These are phyloP conservation scores for Oscarella lobularis DNA, from an alignment of 37 sponge, comb jelly and placozoan genomes.

Conservation along the genomic window DNA sequence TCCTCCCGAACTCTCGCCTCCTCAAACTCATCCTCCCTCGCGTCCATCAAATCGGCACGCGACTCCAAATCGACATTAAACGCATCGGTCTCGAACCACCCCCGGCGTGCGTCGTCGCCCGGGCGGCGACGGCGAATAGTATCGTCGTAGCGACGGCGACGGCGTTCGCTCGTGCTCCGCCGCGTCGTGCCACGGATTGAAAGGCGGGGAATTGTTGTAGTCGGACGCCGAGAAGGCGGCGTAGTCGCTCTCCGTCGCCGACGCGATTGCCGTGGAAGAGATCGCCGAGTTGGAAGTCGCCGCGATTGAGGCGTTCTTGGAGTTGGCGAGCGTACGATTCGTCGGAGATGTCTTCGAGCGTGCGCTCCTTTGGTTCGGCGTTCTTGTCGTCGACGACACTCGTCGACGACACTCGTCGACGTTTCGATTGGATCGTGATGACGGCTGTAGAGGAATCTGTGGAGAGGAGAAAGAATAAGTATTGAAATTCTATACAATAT, in stretches of 20 bases:
- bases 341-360: too few species aligned
- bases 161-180: neutral
- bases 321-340: slow-evolving; percentile 50
- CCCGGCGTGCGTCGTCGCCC: neutral
- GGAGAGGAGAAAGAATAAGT: too few species aligned
- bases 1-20: too few species aligned
- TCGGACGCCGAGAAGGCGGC: neutral
- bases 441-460: too few species aligned
- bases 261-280: neutral
- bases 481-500: too few species aligned
- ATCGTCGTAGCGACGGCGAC: neutral
- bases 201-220: neutral
- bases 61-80: too few species aligned
- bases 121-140: neutral
- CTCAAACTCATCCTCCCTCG: neutral
- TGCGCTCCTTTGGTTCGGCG: too few species aligned
- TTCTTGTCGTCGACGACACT: too few species aligned
- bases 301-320: slow-evolving; percentile 20
- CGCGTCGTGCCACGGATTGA: neutral
- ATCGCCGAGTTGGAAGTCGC: neutral
- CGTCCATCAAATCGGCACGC: neutral
- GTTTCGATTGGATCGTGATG: too few species aligned
- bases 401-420: too few species aligned
- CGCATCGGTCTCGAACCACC: neutral
- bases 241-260: neutral